Conservation (phyloP, 2,797 vertebrate genomes). For the Austrolebias charrua region DNA sequence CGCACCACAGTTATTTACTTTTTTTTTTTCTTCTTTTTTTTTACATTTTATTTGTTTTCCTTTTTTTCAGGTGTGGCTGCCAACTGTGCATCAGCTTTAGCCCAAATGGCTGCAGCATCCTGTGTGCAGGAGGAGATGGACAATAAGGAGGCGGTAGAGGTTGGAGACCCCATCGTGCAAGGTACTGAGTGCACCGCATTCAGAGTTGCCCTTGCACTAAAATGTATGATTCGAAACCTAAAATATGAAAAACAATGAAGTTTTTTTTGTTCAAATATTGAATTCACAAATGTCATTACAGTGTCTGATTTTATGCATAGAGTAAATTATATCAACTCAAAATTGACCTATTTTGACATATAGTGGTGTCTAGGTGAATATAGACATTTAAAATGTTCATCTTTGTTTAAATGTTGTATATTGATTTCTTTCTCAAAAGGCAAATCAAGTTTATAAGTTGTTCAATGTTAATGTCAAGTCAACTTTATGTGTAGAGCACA, state of each 20-base stretch:
- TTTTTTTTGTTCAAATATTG: neutral
- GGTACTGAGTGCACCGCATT: constrained; percentile 67
- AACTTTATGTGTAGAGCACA: too few relatives aligned
- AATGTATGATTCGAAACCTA: neutral
- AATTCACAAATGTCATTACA: neutral
- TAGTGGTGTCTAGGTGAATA: constrained; percentile 3
- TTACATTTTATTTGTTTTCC: neutral
- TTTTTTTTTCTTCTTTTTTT: too few relatives aligned
- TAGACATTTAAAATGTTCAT: neutral
- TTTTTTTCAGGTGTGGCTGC: constrained; percentile 87
- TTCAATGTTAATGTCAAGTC: too few relatives aligned
- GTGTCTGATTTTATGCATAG: neutral
- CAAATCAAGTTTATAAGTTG: neutral
- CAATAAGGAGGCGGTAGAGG: constrained; percentile 85
- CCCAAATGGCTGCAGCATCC: constrained; percentile 96
- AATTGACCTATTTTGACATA: constrained; percentile 4
- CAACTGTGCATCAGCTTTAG: constrained; percentile 94
- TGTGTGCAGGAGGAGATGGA: constrained; percentile 96
- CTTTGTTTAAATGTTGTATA: too few relatives aligned
- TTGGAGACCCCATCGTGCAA: constrained; percentile 88
- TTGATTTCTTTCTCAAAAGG: too few relatives aligned
- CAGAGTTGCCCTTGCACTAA: fast-evolving
- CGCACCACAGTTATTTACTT: too few relatives aligned
- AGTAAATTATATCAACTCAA: neutral
- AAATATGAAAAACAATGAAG: neutral